Base-by-base conservation (phyloP, 2,888 invertebrate genomes). In the Cataglyphis rosenhaueri region DNA sequence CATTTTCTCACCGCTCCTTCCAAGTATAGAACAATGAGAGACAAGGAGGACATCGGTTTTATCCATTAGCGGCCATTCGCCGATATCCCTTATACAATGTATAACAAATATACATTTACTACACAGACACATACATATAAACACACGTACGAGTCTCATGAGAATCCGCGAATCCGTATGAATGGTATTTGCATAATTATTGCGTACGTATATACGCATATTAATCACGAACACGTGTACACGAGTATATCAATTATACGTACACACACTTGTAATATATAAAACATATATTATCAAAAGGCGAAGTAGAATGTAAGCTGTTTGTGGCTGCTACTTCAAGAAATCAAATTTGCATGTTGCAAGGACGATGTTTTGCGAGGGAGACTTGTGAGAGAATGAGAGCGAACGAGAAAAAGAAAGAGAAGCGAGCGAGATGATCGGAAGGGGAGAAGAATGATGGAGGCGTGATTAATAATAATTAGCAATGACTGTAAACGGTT, bases 271-370 rank as follows among this genome's bases (percentile, higher is more conserved):
- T 78, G 83, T 75, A 84, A 83, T 81, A 81, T 82, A 64, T 81
- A 64, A 57, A 83, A 61, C 68, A 81, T 59, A 78, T 87, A 92
- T 91, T 87, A 91, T 91, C 88, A 84, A 90, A 89, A 88, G 82
- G 59, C 81, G 86, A 90, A 83, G 86, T 91, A 91, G 90, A 79
- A 66, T 81, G 82, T 91, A 89, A 92, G 90, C 87, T 88, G 89
- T 89, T 87, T 85, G 90, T 87, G 84, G 88, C 88, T 88, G 88
- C 88, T 88, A 90, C 87, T 89, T 92, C 83, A 87, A 88, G 84
- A 87, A 93, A 93, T 94, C 92, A 93, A 93, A 93, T 91, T 92
- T 92, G 92, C 91, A 89, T 90, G 90, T 89, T 91, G 89, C 88
- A 87, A 85, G 84, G 89, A 87, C 85, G 86, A 68, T 57, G 76